Conservation (phyloP, 2,797 vertebrate genomes). For the Eurystomus glaucurus region DNA sequence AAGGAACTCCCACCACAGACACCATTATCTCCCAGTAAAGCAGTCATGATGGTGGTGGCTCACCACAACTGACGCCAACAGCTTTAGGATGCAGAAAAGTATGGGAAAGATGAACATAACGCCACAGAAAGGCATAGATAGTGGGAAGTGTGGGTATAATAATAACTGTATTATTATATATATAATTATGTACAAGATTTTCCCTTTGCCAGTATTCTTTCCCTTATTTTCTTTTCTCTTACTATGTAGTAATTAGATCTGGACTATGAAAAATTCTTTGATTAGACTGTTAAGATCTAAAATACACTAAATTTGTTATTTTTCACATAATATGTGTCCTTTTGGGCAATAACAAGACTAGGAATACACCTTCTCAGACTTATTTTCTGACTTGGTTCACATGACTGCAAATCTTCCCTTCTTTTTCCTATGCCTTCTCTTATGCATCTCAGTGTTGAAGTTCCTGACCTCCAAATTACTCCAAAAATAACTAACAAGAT, state of each 20-base stretch:
- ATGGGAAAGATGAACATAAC: not conserved
- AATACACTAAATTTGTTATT: not conserved
- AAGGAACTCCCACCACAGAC: not conserved
- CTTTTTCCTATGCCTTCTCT: not conserved
- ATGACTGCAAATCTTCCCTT: not conserved
- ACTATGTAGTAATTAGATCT: not conserved
- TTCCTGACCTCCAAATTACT: not conserved
- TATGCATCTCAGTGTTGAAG: not conserved
- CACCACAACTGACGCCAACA: not conserved
- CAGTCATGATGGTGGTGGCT: fast-evolving
- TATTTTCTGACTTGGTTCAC: not conserved
- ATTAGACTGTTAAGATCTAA: not conserved
- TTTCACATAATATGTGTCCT: not conserved
- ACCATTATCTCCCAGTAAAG: not conserved
- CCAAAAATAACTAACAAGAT: not conserved
- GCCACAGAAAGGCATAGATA: not conserved
- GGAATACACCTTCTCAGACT: not conserved
- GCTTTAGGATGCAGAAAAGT: not conserved
- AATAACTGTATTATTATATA: not conserved
- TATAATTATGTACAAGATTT: not conserved
- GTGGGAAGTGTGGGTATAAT: not conserved
- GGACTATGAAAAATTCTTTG: not conserved
- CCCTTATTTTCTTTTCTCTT: not conserved
- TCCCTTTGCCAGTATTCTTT: not conserved
- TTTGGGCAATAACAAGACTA: not conserved